These are phyloP conservation scores for Cabera pusaria DNA, from an alignment of 2,888 invertebrate genomes.

Conservation along the genomic window DNA sequence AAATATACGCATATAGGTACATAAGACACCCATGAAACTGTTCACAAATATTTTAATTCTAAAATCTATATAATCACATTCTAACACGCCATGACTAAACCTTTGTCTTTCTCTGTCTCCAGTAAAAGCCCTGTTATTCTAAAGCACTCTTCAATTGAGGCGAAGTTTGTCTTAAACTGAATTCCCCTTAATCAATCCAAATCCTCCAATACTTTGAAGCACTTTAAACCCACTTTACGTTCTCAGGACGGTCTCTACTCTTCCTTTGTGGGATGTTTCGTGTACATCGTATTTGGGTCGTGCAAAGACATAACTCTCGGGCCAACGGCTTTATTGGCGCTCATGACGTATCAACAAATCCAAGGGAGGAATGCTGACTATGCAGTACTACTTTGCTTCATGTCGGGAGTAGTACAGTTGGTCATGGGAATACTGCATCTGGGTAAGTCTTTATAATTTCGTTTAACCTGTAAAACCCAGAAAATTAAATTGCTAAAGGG, in stretches of 20 bases:
- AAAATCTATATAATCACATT: too few relatives aligned
- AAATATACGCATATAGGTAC: too few relatives aligned
- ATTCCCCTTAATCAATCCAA: too few relatives aligned
- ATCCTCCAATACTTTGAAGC: conserved; percentile 15
- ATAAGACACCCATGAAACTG: too few relatives aligned
- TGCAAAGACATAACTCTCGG: conserved; percentile 94
- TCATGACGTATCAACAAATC: conserved; percentile 93
- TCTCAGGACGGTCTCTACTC: conserved; percentile 96
- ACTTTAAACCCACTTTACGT: conserved; percentile 20
- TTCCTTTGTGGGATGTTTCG: conserved; percentile 96
- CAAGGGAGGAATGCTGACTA: conserved; percentile 88
- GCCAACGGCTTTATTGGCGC: conserved; percentile 96
- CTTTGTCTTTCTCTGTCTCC: too few relatives aligned
- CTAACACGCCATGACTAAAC: too few relatives aligned
- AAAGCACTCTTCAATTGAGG: too few relatives aligned
- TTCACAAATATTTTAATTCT: too few relatives aligned
- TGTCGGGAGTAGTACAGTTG: conserved; percentile 91
- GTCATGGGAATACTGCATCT: conserved; percentile 92
- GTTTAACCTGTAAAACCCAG: conserved; percentile 8
- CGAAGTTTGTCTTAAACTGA: too few relatives aligned
- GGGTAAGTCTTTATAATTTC: conserved; percentile 83
- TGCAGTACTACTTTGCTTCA: conserved; percentile 91
- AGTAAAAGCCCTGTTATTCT: conserved; percentile 10
- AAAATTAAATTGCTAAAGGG: too few relatives aligned
- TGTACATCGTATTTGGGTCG: conserved; percentile 95